Evolutionary conservation across 2,888 invertebrate genomes (phyloP), one percentile per base, ranked within the genome.

Genomic region (Rhagium mordax): DNA sequence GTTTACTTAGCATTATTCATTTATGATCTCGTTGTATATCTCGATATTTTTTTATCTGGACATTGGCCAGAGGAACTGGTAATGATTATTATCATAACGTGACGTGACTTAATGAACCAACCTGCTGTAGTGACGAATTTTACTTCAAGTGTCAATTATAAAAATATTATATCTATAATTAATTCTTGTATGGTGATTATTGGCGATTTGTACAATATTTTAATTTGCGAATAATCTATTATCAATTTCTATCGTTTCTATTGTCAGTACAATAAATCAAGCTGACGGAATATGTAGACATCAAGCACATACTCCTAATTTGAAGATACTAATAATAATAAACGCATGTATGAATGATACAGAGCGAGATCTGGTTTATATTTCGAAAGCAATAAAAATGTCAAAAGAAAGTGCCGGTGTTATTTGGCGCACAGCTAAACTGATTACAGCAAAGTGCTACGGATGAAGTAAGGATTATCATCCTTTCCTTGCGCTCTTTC

Each of bases 391-490:
- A 61, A 61, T 61, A 61, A 61, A 61, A 61, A 61, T 48, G 61
- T 48, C 61, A 61, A 48, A 61, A 48, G 61, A 61, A 61, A 61
- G 61, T 61, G 61, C 48, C 61, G 61, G 61, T 61, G 48, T 48
- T 53, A 55, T 55, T 55, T 55, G 55, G 55, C 55, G 55, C 55
- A 21, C 13, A 27, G 48, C 48, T 61, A 61, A 61, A 41, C 61
- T 61, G 61, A 61, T 61, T 61, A 61, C 13, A 20, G 47, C 61
- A 61, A 61, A 61, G 61, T 48, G 61, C 21, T 61, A n/a, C 18
- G 47, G 61, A 27, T 48, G 21, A 61, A 48, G 21, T 47, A 8
- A n/a, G 61, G 48, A 61, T 61, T 48, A 61, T 61, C 61, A 18
- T 41, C 21, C 61, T 41, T 20, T 47, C 61, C 16, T 21, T 47